Percentiles rank a stretch among this genome's conserved stretches.
Evolutionary conservation across 2,797 vertebrate species (phyloP).

Genomic region (Scolopax bukidnonensis): DNA sequence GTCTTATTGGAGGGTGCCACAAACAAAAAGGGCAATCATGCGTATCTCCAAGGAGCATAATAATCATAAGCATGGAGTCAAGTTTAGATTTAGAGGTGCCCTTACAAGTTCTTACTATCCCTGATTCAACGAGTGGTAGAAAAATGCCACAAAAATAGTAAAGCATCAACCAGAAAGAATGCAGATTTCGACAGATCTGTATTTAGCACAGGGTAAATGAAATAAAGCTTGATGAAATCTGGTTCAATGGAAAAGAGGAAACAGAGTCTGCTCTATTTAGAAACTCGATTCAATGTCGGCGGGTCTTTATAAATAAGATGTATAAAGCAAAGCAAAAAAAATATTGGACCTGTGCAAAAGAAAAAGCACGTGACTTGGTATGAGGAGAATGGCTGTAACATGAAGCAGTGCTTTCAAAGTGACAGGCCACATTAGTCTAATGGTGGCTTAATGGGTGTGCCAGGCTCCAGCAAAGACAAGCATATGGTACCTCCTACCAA

Average conservation of each 20-base stretch:
- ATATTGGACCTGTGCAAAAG: not conserved
- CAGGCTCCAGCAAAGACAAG: not conserved
- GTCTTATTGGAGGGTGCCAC: not conserved
- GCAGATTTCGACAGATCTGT: not conserved
- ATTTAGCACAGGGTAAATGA: not conserved
- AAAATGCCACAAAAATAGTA: not conserved
- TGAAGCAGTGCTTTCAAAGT: not conserved
- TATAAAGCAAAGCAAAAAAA: not conserved
- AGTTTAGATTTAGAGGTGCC: not conserved
- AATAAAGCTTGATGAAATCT: not conserved
- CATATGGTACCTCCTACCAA: not conserved
- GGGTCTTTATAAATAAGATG: not conserved
- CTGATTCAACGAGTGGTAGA: not conserved
- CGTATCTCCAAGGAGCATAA: not conserved
- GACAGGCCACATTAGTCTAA: not conserved
- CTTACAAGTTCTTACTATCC: not conserved
- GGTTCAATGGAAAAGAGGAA: not conserved
- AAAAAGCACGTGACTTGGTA: not conserved
- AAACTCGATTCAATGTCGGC: not conserved
- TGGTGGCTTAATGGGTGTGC: not conserved
- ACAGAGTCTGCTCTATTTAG: not conserved
- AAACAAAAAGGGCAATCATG: not conserved
- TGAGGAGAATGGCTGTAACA: not conserved
- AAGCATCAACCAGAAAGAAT: not conserved
- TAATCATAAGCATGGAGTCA: not conserved